These are phyloP conservation scores for Rana temporaria DNA, from an alignment of 2,113 vertebrate genomes.

Conservation along the genomic window DNA sequence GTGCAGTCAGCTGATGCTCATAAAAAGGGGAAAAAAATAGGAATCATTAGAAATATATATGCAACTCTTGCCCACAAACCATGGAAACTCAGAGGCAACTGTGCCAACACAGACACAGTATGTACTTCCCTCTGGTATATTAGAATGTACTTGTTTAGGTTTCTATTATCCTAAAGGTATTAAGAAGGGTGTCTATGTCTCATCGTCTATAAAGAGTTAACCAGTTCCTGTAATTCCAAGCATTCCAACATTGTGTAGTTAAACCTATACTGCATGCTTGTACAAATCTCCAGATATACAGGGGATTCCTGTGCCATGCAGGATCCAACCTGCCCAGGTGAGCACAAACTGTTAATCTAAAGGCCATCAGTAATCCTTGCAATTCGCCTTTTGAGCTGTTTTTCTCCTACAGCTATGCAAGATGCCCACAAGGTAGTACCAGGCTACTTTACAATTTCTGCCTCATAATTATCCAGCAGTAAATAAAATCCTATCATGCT, in stretches of 20 bases:
- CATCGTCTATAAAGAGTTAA: conserved; percentile 31
- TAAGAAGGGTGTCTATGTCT: too few species aligned
- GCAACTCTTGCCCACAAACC: not conserved
- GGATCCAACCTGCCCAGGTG: conserved; percentile 78
- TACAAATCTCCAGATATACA: conserved; percentile 75
- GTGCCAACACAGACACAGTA: not conserved
- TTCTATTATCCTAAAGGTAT: too few species aligned
- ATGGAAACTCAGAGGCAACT: not conserved
- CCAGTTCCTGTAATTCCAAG: conserved; percentile 66
- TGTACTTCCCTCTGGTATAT: too few species aligned
- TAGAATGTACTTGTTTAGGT: too few species aligned
- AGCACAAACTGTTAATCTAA: conserved; percentile 55
- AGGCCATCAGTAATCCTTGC: conserved; percentile 25
- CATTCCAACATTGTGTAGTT: conserved; percentile 78
- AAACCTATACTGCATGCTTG: conserved; percentile 77
- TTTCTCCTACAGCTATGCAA: conserved; percentile 8
- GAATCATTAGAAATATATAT: not conserved
- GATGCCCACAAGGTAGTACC: not conserved
- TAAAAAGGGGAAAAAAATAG: conserved; percentile 7
- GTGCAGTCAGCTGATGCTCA: not conserved
- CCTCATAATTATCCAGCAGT: too few species aligned
- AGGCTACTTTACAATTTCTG: not conserved
- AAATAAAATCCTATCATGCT: too few species aligned
- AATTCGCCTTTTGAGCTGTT: conserved; percentile 39
- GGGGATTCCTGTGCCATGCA: conserved; percentile 74